A percentile compares a stretch with the other conserved stretches of the same genome.
These are phyloP conservation scores for Oxycera nigricornis DNA, from an alignment of 2,888 invertebrate species.

Conservation along the genomic window DNA sequence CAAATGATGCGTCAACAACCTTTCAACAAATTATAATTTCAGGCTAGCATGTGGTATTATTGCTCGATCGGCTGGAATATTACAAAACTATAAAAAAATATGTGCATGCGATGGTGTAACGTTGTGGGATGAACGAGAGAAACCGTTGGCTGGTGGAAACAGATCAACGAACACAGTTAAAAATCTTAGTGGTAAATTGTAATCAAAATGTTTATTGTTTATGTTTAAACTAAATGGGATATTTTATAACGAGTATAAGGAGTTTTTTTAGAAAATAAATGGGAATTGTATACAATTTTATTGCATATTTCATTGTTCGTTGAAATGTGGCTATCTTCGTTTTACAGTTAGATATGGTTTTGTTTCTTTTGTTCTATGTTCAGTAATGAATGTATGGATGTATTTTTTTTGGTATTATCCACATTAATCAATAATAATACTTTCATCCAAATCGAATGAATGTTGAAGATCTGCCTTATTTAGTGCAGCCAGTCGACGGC, in stretches of 20 bases:
- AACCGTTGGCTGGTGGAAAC: constrained; percentile 61
- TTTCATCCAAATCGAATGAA: constrained; percentile 15
- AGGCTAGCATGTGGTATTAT: constrained; percentile 87
- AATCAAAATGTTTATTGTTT: constrained; percentile 7
- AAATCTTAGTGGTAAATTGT: constrained; percentile 16
- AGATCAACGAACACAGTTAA: constrained; percentile 46
- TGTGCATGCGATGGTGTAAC: constrained; percentile 91
- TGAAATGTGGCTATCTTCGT: too few relatives aligned
- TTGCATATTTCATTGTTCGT: too few relatives aligned
- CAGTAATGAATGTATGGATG: neutral
- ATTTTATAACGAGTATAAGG: neutral
- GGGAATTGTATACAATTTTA: too few relatives aligned
- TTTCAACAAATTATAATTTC: constrained; percentile 42
- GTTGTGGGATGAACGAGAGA: constrained; percentile 84
- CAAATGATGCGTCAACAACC: too few relatives aligned
- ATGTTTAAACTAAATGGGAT: neutral
- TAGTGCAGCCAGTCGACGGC: neutral
- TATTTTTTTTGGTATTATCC: neutral
- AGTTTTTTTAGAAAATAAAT: neutral
- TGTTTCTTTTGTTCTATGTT: constrained; percentile 44
- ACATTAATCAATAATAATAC: constrained; percentile 42
- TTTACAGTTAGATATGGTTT: neutral
- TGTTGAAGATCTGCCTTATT: neutral
- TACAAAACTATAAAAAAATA: constrained; percentile 85
- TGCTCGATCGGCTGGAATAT: constrained; percentile 85